Percentiles rank a stretch among this genome's conserved stretches.
phyloP scores from a whole-genome alignment of 2,797 vertebrate genomes.

The Antennarius maculatus region DNA sequence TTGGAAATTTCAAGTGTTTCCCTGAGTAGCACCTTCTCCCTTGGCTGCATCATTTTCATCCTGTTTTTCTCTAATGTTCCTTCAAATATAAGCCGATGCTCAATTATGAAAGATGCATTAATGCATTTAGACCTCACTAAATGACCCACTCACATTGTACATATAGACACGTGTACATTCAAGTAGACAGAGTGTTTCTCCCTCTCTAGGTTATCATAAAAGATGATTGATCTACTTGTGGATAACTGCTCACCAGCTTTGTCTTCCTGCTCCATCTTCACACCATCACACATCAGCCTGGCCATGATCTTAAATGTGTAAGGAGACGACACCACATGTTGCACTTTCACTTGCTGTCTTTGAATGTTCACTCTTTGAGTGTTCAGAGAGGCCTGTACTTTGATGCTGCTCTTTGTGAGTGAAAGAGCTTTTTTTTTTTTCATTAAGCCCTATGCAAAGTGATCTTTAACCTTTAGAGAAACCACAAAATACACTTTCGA shows the following conservation, averaged over 20 bases:
- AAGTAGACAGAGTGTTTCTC: slow-evolving; percentile 24
- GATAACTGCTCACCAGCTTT: slow-evolving; percentile 33
- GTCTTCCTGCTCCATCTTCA: slow-evolving; percentile 35
- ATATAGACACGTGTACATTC: background rate
- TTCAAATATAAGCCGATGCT: too few relatives aligned
- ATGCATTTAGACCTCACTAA: too few relatives aligned
- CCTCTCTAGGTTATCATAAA: slow-evolving; percentile 21
- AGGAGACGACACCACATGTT: slow-evolving; percentile 40
- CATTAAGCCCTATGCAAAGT: slow-evolving; percentile 71
- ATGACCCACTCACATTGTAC: too few relatives aligned
- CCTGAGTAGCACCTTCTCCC: too few relatives aligned
- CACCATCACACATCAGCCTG: slow-evolving; percentile 57
- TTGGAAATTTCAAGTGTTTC: too few relatives aligned
- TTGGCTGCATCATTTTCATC: too few relatives aligned
- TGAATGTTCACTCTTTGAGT: slow-evolving; percentile 58
- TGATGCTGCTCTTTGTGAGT: slow-evolving; percentile 60
- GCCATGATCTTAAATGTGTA: slow-evolving; percentile 29
- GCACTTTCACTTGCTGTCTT: slow-evolving; percentile 57
- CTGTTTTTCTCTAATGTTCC: too few relatives aligned
- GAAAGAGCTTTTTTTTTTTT: slow-evolving; percentile 57
- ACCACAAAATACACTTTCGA: slow-evolving; percentile 39
- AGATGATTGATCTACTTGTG: slow-evolving; percentile 26
- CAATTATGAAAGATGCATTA: too few relatives aligned
- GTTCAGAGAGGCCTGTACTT: slow-evolving; percentile 62
- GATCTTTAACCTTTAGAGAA: slow-evolving; percentile 72